phyloP scores from a whole-genome alignment of 2,113 vertebrate species.

The Dolichallabes microphthalmus region DNA sequence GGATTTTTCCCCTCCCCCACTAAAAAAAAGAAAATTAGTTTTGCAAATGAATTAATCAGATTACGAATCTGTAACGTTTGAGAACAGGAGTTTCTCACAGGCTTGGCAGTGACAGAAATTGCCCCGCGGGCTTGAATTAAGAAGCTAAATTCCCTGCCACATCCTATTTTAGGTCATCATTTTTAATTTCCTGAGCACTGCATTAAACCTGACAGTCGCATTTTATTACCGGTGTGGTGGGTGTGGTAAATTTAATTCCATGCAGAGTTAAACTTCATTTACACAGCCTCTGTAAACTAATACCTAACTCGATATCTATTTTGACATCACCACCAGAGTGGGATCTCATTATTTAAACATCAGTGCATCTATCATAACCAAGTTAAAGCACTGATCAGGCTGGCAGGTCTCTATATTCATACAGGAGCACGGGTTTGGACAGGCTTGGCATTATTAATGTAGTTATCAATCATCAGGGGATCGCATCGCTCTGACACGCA shows the following conservation, averaged over 20 bases:
- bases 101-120: constrained; percentile 44
- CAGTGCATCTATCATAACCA: constrained; percentile 14
- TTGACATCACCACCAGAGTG: neutral
- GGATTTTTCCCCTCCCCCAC: constrained; percentile 30
- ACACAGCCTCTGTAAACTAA: neutral
- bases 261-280: constrained; percentile 22
- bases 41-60: constrained; percentile 55
- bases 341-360: constrained; percentile 25
- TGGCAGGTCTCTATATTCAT: constrained; percentile 17
- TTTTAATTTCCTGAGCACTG: constrained; percentile 32
- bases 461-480: constrained; percentile 13
- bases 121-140: constrained; percentile 35
- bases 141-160: constrained; percentile 43
- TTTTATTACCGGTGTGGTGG: constrained; percentile 19
- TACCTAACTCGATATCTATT: constrained; percentile 17
- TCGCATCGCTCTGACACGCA: constrained; percentile 9
- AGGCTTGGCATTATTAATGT: constrained; percentile 5
- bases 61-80: constrained; percentile 67
- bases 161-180: constrained; percentile 19
- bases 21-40: constrained; percentile 43
- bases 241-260: constrained; percentile 33
- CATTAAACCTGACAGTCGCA: constrained; percentile 17
- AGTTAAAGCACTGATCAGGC: neutral
- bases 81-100: constrained; percentile 62
- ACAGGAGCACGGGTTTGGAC: constrained; percentile 10